Conservation (phyloP, 2,888 invertebrate genomes). For the Melieria omissa region DNA sequence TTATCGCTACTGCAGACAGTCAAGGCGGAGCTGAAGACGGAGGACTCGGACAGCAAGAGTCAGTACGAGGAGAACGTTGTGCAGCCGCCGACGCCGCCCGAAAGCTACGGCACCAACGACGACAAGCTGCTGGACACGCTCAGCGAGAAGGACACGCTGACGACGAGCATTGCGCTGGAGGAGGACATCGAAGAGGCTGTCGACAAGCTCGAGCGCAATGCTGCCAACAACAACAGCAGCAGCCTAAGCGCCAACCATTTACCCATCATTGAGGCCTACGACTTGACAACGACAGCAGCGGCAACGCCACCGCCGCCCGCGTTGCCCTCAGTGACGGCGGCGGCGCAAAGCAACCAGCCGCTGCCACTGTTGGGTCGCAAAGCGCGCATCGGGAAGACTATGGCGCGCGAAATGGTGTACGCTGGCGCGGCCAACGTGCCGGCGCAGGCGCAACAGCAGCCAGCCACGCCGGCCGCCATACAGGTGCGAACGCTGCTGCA, state of each 20-base stretch:
- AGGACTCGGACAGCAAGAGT: conserved; percentile 57
- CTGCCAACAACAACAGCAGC: conserved; percentile 26
- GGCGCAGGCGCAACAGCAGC: conserved; percentile 16
- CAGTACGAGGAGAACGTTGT: conserved; percentile 65
- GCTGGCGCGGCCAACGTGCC: conserved; percentile 48
- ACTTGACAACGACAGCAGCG: conserved; percentile 70
- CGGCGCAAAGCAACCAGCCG: conserved; percentile 12
- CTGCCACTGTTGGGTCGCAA: conserved; percentile 63
- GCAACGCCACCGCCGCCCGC: conserved; percentile 66
- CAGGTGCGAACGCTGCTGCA: conserved; percentile 41
- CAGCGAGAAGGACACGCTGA: conserved; percentile 19
- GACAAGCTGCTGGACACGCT: conserved; percentile 55
- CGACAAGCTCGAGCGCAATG: conserved; percentile 64
- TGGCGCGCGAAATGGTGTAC: conserved; percentile 72
- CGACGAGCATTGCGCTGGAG: conserved; percentile 46
- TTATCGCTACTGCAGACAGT: conserved; percentile 51
- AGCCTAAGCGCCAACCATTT: conserved; percentile 15
- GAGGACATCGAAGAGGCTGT: conserved; percentile 60
- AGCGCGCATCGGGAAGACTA: conserved; percentile 74
- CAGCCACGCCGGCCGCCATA: conserved; percentile 24
- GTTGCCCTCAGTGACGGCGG: background rate
- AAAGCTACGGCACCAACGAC: conserved; percentile 60
- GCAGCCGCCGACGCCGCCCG: conserved; percentile 63
- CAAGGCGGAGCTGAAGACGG: conserved; percentile 60
- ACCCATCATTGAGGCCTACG: conserved; percentile 55